A percentile compares a stretch with the other conserved stretches of the same genome.
Evolutionary conservation across 2,888 invertebrate species (phyloP).

Genomic region (Perdita meconis): DNA sequence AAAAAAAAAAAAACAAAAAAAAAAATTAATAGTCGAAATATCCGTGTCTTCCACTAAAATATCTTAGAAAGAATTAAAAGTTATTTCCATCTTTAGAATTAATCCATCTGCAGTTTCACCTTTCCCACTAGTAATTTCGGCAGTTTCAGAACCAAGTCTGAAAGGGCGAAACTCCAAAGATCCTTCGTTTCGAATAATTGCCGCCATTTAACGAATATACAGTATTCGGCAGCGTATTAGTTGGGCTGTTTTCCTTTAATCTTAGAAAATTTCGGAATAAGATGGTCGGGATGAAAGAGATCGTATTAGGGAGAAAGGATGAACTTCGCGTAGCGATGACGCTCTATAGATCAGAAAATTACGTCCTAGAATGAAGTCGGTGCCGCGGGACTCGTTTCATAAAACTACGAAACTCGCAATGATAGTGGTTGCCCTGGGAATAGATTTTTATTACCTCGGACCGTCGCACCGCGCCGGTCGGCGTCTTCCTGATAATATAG

Average conservation of each 20-base stretch:
- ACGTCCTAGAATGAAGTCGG: constrained; percentile 15
- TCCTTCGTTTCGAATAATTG: neutral
- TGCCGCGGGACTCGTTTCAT: constrained; percentile 34
- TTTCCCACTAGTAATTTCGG: too few relatives aligned
- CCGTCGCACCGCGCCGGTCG: neutral
- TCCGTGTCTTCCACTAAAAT: too few relatives aligned
- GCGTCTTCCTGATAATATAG: neutral
- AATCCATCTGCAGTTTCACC: too few relatives aligned
- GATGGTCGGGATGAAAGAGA: neutral
- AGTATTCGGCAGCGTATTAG: neutral
- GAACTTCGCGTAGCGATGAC: neutral
- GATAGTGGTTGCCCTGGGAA: constrained; percentile 19
- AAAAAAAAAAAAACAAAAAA: too few relatives aligned
- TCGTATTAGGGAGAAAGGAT: constrained; percentile 23
- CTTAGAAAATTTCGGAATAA: neutral
- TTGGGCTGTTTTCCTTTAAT: constrained; percentile 7
- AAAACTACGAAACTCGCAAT: constrained; percentile 31
- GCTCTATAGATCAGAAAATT: constrained; percentile 33
- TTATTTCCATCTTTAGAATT: too few relatives aligned
- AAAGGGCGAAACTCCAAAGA: neutral
- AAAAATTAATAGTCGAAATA: too few relatives aligned
- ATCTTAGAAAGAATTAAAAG: too few relatives aligned
- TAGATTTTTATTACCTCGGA: constrained; percentile 40
- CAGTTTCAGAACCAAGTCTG: neutral
- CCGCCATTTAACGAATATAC: neutral